Percentiles rank a stretch among this genome's conserved stretches.
These are phyloP conservation scores for Gadus macrocephalus DNA, from an alignment of 2,113 vertebrate genomes.

Conservation along the genomic window DNA sequence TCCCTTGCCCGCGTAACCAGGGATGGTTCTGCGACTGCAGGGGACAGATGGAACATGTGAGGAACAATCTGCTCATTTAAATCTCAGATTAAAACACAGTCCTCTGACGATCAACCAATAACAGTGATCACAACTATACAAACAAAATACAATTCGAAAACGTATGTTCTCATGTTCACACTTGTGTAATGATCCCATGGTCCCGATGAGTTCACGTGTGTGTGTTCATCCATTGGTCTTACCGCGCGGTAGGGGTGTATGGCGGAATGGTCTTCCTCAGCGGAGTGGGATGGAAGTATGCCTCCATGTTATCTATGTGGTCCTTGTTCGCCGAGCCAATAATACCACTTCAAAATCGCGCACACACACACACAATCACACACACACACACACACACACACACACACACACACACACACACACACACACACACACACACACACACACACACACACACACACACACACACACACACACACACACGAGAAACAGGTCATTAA, in stretches of 20 bases:
- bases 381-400: neutral
- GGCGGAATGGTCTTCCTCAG: constrained; percentile 43
- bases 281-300: constrained; percentile 48
- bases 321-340: constrained; percentile 66
- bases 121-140: neutral
- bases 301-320: constrained; percentile 54
- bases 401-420: neutral
- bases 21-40: constrained; percentile 70
- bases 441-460: constrained; percentile 31
- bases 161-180: too few relatives aligned
- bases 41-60: constrained; percentile 45
- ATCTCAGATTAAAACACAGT: neutral
- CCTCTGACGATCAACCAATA: neutral
- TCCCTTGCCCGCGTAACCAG: constrained; percentile 76
- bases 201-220: neutral
- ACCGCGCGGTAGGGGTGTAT: constrained; percentile 51
- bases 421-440: neutral
- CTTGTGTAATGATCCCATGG: too few relatives aligned
- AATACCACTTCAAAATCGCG: constrained; percentile 57
- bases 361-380: constrained; percentile 24
- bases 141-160: too few relatives aligned
- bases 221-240: constrained; percentile 21
- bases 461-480: constrained; percentile 15
- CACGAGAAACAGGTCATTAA: constrained; percentile 27
- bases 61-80: neutral